Evolutionary conservation across 2,888 invertebrate genomes (phyloP), one percentile per base, ranked within the genome.

Genomic region (Ormyrus pomaceus): DNA sequence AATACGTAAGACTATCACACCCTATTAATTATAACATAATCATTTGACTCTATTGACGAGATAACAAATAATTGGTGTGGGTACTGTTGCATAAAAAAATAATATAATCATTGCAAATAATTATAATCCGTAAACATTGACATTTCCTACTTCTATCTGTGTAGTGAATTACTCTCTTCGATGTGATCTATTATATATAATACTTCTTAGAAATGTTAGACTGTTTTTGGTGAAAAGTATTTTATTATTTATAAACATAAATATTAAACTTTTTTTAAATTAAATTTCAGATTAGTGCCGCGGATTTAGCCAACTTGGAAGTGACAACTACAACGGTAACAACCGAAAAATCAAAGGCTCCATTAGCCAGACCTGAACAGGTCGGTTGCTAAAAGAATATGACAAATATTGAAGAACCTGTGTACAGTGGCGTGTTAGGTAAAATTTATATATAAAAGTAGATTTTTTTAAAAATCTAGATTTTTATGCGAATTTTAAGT

Each of bases 261-360:
- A 69, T 53, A 78, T 19, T 69, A 34, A 81, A 56, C 5, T 13
- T 55, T 4, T 71, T 11, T 59, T 55, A 6, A 51, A 55, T 79
- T 68, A 45, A 77, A 82, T 89, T 87, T 13, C 86, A 90, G 90
- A 89, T 90, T 89, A 90, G 87, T 82, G 87, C 90, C 46, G 88
- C 90, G 51, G 90, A 90, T 83, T 86, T 90, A 83, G 89, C 88
- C 50, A 90, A 90, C 71, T 84, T 90, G 83, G 89, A 90, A 74
- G 87, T 89, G 59, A 89, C 89, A 45, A 89, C 89, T 58, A 89
- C 89, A 50, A 90, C 89, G 34, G 89, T 90, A 51, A 90, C 89
- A 19, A 89, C 89, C 10, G 90, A 90, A 84, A 90, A 89, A 75
- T 88, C 90, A 6, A 90, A 90, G 84, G 88, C 89, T 53, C 89